Evolutionary conservation across 1,140 invertebrate species (phyloP).

Genomic region (Drosophila kepulauana): DNA sequence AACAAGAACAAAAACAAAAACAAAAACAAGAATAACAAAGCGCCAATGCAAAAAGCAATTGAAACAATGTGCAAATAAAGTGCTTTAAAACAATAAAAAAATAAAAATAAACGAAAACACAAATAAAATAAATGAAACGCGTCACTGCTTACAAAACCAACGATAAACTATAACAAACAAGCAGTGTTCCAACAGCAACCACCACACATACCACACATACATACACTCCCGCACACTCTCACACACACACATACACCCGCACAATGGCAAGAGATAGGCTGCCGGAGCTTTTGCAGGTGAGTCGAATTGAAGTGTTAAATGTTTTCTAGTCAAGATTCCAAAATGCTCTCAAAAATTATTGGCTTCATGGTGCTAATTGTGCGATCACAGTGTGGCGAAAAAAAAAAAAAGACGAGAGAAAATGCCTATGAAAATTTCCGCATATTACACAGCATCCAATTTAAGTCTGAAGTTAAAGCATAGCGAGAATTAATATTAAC

Average conservation of each 20-base stretch:
- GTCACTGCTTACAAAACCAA: slow-evolving; percentile 16
- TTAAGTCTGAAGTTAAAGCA: too few species aligned
- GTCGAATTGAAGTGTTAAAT: slow-evolving; percentile 32
- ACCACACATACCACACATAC: background rate
- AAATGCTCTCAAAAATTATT: slow-evolving; percentile 12
- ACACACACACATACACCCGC: slow-evolving; percentile 10
- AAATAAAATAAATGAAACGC: slow-evolving; percentile 18
- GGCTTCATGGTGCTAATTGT: slow-evolving; percentile 23
- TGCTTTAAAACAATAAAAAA: slow-evolving; percentile 16
- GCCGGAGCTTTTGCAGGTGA: slow-evolving; percentile 82
- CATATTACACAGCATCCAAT: background rate
- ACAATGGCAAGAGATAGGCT: slow-evolving; percentile 79
- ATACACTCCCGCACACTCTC: slow-evolving; percentile 13
- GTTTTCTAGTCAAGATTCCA: slow-evolving; percentile 3
- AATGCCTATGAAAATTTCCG: background rate
- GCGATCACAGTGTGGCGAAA: slow-evolving; percentile 13
- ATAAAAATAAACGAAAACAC: too few species aligned
- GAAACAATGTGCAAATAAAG: slow-evolving; percentile 16
- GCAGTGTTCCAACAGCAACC: slow-evolving; percentile 7
- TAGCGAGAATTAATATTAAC: too few species aligned
- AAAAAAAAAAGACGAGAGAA: background rate
- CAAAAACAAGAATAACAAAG: background rate
- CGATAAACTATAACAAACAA: slow-evolving; percentile 31
- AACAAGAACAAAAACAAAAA: slow-evolving; percentile 6
- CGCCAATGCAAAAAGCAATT: background rate